These are phyloP conservation scores for roundworm (Caenorhabditis elegans) DNA, from an alignment of 1,140 invertebrate species.

Conservation along the genomic window DNA sequence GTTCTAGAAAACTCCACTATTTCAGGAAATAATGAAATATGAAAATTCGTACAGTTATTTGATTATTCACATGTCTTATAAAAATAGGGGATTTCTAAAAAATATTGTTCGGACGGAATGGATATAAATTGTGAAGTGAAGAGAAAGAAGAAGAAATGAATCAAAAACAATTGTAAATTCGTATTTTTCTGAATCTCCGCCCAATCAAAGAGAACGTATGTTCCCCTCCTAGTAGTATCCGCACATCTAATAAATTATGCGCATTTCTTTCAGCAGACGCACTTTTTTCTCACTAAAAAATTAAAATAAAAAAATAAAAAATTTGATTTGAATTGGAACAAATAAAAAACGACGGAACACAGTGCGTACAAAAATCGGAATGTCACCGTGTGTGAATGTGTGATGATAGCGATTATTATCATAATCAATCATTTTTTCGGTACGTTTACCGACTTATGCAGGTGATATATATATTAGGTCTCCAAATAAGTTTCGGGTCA, in stretches of 20 bases:
- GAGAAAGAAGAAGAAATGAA: not conserved
- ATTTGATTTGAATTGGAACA: too few relatives aligned
- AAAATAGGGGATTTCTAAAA: not conserved
- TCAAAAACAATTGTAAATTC: not conserved
- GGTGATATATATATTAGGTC: not conserved
- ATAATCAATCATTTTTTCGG: slow-evolving; percentile 27
- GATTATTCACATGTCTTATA: not conserved
- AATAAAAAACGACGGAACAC: too few relatives aligned
- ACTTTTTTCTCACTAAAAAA: not conserved
- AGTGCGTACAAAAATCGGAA: not conserved
- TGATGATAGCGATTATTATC: not conserved
- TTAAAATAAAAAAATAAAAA: not conserved
- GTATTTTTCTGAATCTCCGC: not conserved
- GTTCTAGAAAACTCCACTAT: too few relatives aligned
- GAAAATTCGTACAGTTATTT: not conserved
- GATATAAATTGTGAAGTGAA: not conserved
- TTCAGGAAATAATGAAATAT: not conserved
- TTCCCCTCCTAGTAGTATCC: too few relatives aligned
- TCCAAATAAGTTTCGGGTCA: too few relatives aligned
- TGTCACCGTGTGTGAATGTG: not conserved
- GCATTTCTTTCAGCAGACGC: not conserved
- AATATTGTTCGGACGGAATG: not conserved
- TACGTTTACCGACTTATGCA: not conserved
- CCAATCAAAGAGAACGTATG: not conserved
- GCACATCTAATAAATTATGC: slow-evolving; percentile 28